Conservation (phyloP, 2,113 vertebrate genomes). For the Cyanistes caeruleus region DNA sequence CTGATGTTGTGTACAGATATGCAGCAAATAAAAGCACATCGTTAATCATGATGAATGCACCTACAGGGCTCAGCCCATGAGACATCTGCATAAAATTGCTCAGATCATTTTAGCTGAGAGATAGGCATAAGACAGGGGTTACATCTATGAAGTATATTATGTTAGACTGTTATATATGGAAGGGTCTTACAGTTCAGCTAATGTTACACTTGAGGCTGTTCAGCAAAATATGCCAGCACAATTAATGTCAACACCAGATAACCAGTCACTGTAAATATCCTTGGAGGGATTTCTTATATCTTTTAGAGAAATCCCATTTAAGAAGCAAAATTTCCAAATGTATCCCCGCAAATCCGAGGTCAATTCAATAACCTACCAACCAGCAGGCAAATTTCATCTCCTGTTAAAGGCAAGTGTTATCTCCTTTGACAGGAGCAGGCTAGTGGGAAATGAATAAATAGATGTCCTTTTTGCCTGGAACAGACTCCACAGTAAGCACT, state of each 20-base stretch:
- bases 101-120: background rate
- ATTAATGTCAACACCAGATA: constrained; percentile 58
- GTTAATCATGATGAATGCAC: background rate
- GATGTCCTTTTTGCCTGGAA: background rate
- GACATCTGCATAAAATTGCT: constrained; percentile 19
- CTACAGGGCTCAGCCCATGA: background rate
- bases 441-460: background rate
- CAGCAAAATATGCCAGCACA: constrained; percentile 58
- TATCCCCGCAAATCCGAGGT: constrained; percentile 36
- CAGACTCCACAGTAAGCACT: background rate
- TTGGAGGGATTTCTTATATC: constrained; percentile 29
- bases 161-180: constrained; percentile 15
- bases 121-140: background rate
- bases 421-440: constrained; percentile 36
- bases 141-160: constrained; percentile 29
- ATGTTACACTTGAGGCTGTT: constrained; percentile 52
- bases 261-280: constrained; percentile 51
- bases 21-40: constrained; percentile 19
- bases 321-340: constrained; percentile 57
- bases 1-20: background rate
- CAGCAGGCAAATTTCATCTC: constrained; percentile 35
- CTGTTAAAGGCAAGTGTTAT: background rate
- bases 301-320: constrained; percentile 52
- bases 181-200: constrained; percentile 43
- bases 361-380: constrained; percentile 20